phyloP scores from a whole-genome alignment of 2,113 vertebrate species.

The Perca fluviatilis region DNA sequence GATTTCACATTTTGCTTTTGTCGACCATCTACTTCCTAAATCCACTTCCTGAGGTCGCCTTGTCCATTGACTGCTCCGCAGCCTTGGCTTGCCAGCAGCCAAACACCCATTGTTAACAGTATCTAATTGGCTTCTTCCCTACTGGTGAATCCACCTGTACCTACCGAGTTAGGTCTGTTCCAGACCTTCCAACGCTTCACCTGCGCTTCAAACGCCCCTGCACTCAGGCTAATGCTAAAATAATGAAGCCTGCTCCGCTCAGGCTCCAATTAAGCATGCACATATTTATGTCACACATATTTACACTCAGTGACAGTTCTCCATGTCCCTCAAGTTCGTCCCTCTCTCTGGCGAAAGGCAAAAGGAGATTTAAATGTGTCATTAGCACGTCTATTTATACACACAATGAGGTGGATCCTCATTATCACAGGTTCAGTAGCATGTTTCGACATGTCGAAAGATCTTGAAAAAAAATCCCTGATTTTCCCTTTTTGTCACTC shows the following conservation, averaged over 20 bases:
- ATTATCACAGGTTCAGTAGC: slow-evolving; percentile 80
- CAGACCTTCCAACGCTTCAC: slow-evolving; percentile 67
- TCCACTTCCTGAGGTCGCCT: slow-evolving; percentile 67
- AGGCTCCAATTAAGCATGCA: slow-evolving; percentile 71
- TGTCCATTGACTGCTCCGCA: slow-evolving; percentile 54
- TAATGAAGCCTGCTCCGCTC: slow-evolving; percentile 74
- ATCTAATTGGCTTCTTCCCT: slow-evolving; percentile 83
- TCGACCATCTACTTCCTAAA: slow-evolving; percentile 33
- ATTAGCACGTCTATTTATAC: slow-evolving; percentile 86
- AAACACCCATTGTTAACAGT: slow-evolving; percentile 82
- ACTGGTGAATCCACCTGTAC: slow-evolving; percentile 84
- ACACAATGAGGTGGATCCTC: slow-evolving; percentile 77
- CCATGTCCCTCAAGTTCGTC: slow-evolving; percentile 65
- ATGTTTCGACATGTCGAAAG: slow-evolving; percentile 70
- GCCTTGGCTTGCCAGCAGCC: slow-evolving; percentile 68
- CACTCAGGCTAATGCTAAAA: slow-evolving; percentile 80
- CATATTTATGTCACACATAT: slow-evolving; percentile 76
- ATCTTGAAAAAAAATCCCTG: slow-evolving; percentile 17
- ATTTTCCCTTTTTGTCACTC: slow-evolving; percentile 62
- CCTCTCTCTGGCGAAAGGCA: slow-evolving; percentile 55
- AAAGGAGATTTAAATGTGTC: slow-evolving; percentile 77
- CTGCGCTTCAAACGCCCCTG: slow-evolving; percentile 65
- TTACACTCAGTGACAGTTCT: slow-evolving; percentile 71
- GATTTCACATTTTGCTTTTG: slow-evolving; percentile 1
- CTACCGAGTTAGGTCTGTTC: slow-evolving; percentile 75